Conservation (phyloP, 2,113 vertebrate genomes). For the Oxygymnocypris stewartii region DNA sequence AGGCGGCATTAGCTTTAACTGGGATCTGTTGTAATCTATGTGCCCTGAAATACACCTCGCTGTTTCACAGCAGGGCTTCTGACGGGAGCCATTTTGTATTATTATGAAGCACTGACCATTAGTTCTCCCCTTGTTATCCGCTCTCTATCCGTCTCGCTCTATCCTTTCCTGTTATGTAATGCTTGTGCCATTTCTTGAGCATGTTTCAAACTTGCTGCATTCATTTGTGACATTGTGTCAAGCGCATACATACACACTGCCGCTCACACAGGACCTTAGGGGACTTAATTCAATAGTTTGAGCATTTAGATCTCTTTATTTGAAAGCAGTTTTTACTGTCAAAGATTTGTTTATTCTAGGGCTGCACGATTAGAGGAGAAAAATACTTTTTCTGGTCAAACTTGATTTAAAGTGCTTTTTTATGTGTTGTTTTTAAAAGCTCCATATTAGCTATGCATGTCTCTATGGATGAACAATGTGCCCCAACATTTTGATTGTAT, state of each 20-base stretch:
- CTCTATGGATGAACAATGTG: not conserved
- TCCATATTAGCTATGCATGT: not conserved
- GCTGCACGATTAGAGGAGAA: not conserved
- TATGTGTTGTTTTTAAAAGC: not conserved
- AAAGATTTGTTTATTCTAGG: not conserved
- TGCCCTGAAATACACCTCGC: slow-evolving; percentile 18
- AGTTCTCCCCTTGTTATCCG: not conserved
- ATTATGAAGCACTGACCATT: slow-evolving; percentile 51
- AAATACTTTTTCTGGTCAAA: not conserved
- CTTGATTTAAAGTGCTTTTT: not conserved
- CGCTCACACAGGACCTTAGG: not conserved
- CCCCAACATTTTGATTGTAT: not conserved
- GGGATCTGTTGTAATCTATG: slow-evolving; percentile 22
- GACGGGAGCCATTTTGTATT: slow-evolving; percentile 61
- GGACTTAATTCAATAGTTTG: not conserved
- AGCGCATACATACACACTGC: not conserved
- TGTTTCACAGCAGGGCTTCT: slow-evolving; percentile 51
- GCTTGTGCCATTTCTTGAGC: not conserved
- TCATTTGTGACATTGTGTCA: not conserved
- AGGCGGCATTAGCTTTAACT: not conserved
- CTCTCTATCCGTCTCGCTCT: not conserved
- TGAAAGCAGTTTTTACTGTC: not conserved
- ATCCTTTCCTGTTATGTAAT: not conserved
- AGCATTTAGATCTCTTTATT: not conserved
- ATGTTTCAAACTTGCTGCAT: not conserved